These are phyloP conservation scores for Iphiclides podalirius DNA, from an alignment of 2,888 invertebrate species.

Conservation along the genomic window DNA sequence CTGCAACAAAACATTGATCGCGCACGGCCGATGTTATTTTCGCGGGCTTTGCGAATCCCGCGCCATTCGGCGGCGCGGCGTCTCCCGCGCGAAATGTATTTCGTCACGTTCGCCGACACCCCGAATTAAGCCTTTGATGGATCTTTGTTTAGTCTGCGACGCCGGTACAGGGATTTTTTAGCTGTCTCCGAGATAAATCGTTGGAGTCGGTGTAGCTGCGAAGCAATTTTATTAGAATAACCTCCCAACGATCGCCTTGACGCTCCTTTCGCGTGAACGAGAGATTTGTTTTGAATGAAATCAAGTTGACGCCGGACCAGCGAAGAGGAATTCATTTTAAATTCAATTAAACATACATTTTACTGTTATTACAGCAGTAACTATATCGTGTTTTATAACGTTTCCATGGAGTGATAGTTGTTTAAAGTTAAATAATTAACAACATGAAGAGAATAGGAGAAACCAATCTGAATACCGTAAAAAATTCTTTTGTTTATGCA, in stretches of 20 bases:
- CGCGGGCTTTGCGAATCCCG: too few relatives aligned
- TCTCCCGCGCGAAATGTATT: conserved; percentile 18
- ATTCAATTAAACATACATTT: too few relatives aligned
- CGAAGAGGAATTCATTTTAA: too few relatives aligned
- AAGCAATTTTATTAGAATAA: conserved; percentile 17
- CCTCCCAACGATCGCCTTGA: conserved; percentile 23
- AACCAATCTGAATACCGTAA: too few relatives aligned
- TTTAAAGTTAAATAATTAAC: too few relatives aligned
- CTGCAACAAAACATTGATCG: conserved; percentile 23
- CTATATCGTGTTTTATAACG: too few relatives aligned
- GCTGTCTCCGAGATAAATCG: conserved; percentile 32
- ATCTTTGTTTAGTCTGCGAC: conserved; percentile 21
- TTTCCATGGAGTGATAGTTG: too few relatives aligned
- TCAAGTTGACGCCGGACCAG: conserved; percentile 19
- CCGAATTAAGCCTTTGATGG: conserved; percentile 25
- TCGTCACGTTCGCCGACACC: conserved; percentile 17
- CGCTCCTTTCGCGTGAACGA: conserved; percentile 9
- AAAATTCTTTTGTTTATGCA: too few relatives aligned
- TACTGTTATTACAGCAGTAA: too few relatives aligned
- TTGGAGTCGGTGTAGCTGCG: conserved; percentile 13
- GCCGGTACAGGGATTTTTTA: conserved; percentile 17
- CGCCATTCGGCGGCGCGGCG: too few relatives aligned
- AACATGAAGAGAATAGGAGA: too few relatives aligned
- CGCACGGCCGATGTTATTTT: conserved; percentile 17
- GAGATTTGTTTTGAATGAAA: not conserved